Evolutionary conservation across 2,888 invertebrate genomes (phyloP), one percentile per base, ranked within the genome.

Genomic region (Scaptomyza cyrtandrae): DNA sequence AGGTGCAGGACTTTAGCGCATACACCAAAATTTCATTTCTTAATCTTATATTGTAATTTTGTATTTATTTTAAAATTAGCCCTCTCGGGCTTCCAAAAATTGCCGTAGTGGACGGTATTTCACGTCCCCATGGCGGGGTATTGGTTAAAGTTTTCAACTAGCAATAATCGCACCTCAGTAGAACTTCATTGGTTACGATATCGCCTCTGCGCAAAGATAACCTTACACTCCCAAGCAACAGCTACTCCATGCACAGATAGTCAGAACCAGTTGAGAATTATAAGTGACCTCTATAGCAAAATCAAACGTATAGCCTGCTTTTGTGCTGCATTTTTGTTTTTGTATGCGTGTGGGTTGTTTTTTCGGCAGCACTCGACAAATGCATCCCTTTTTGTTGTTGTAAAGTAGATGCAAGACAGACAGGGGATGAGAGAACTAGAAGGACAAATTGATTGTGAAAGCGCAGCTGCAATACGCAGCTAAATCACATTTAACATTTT

Each of bases 131-230:
- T 93, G 95, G 95, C 96, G 95, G 96, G 96, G 96, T 96, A 96
- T 96, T 96, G 96, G 96, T 96, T 95, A 96, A 95, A 96, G 96
- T 96, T 96, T 96, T 96, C 96, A 96, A 96, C 95, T 96, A 96
- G 96, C 96, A 96, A 96, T 96, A 95, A 96, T 95, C 95, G 95
- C 96, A 95, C 95, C 96, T 95, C 96, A 95, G 95, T 95, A 94
- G 93, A 94, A 95, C 96, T 95, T 96, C 96, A 96, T 96, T 94
- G 96, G 96, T 96, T 96, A 96, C 96, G 96, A 96, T 96, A 96
- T 95, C 95, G 96, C 96, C 96, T 94, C 96, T 96, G 96, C 96
- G 96, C 96, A 96, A 96, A 96, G 96, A 94, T 96, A 90, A 93
- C 73, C 10, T 0, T 0, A 0, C 0, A 0, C 0, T 0, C 1